A percentile compares a stretch with the other conserved stretches of the same genome.
phyloP scores from a whole-genome alignment of 2,113 vertebrate genomes.

The Syngnathoides biaculeatus region DNA sequence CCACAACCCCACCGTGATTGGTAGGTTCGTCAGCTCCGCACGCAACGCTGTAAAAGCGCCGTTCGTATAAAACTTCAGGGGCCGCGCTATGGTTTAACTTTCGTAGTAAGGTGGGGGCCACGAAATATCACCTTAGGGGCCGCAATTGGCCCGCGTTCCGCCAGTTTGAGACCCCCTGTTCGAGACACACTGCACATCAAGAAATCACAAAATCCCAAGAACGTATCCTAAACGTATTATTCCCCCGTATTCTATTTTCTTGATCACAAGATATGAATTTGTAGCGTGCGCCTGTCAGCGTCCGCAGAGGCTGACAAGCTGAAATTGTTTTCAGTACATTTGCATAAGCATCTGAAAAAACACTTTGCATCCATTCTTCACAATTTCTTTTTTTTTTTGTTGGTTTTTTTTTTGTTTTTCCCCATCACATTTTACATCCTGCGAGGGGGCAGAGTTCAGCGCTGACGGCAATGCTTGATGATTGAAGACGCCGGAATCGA shows the following conservation, averaged over 20 bases:
- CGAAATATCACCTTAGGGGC: no score
- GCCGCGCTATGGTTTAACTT: no score
- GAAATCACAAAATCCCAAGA: no score
- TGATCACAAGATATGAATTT: not conserved
- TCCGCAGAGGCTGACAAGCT: not conserved
- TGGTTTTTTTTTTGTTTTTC: not conserved
- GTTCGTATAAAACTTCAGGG: no score
- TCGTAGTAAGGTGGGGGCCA: no score
- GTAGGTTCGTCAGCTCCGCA: no score
- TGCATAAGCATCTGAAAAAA: conserved; percentile 1
- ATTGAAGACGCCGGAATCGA: not conserved
- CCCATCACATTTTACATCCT: not conserved
- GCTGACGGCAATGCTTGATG: not conserved
- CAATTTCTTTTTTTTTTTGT: not conserved
- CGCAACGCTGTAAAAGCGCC: no score
- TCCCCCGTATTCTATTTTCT: not conserved
- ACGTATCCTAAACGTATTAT: no score
- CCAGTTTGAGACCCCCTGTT: no score
- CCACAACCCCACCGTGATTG: no score
- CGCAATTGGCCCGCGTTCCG: no score
- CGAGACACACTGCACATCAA: no score
- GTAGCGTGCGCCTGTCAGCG: not conserved
- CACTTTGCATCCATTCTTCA: not conserved
- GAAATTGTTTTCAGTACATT: not conserved
- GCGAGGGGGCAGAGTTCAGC: not conserved